Evolutionary conservation across 2,888 invertebrate genomes (phyloP), one percentile per base, ranked within the genome.

Genomic region (Frankliniella fusca): DNA sequence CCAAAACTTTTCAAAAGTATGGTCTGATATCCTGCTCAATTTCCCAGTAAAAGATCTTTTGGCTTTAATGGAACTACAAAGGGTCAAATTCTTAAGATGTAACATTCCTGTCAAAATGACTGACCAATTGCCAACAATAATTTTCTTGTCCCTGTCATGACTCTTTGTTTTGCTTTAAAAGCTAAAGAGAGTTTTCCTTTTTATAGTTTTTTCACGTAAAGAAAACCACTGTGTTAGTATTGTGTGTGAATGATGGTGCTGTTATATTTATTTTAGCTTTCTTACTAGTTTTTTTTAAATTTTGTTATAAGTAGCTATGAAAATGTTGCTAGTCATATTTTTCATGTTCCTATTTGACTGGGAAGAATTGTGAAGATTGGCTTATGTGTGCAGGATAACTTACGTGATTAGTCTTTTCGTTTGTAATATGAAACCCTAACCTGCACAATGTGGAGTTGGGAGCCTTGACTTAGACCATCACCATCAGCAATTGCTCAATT

Each of bases 291-390:
- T 54, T n/a, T 61, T 61, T 61, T 61, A 54, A 20, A 61, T 76
- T 76, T 76, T 27, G 27, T 76, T 76, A 27, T 76, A 76, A 76
- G 70, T 76, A 76, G 70, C 70, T 76, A 27, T 76, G 70, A 76
- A 76, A 76, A 11, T 76, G 27, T 76, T 27, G 11, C 27, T 27
- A 27, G 27, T 27, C 27, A 27, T 76, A 27, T 76, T 76, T 76
- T 76, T 76, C 23, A 76, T 76, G 70, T 76, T 76, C 70, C 70
- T 76, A 76, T 76, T 23, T 76, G 70, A 76, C 70, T 76, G 70
- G 61, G 61, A 61, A 61, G 61, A 61, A 61, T 61, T 61, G 0
- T 15, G 3, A 61, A 54, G 38, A 3, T 54, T 54, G 54, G 54
- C 12, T 54, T 3, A 38, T 18, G 61, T 18, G 18, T 38, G 38